Evolutionary conservation across 1,140 invertebrate genomes (phyloP).

Genomic region (Megathymus violae): DNA sequence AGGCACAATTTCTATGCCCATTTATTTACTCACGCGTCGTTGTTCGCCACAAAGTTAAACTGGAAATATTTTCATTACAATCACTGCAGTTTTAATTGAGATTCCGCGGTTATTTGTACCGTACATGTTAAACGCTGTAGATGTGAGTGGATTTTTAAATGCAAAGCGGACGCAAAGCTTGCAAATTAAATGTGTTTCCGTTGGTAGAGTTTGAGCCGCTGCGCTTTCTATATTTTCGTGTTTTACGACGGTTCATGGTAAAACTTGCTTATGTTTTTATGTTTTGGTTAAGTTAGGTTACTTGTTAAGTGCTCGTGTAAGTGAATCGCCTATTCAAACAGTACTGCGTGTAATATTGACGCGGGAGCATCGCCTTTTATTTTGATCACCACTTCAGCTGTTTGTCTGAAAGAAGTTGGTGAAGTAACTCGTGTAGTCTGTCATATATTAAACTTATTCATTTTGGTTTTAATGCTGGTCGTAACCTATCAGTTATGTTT

Average conservation of each 20-base stretch:
- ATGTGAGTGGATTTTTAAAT: slow-evolving; percentile 12
- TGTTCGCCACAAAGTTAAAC: slow-evolving; percentile 20
- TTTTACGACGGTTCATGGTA: not conserved
- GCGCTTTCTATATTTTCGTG: not conserved
- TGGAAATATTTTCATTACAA: slow-evolving; percentile 35
- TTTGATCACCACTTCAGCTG: too few species aligned
- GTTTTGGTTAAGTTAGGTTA: too few species aligned
- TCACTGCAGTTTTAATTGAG: slow-evolving; percentile 35
- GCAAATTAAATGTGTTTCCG: slow-evolving; percentile 23
- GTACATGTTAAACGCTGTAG: slow-evolving; percentile 24
- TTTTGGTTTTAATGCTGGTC: too few species aligned
- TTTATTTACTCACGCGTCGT: slow-evolving; percentile 31
- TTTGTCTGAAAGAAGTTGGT: too few species aligned
- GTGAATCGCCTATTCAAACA: too few species aligned
- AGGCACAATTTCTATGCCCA: slow-evolving; percentile 16
- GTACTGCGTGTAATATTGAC: too few species aligned
- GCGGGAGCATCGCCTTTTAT: too few species aligned
- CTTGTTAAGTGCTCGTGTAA: not conserved
- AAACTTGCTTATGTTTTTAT: too few species aligned
- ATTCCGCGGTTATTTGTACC: slow-evolving; percentile 28
- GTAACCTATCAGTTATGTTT: too few species aligned
- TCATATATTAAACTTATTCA: too few species aligned
- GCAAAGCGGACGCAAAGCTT: slow-evolving; percentile 21
- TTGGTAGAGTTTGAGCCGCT: not conserved
- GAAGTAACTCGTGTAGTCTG: too few species aligned